These are phyloP conservation scores for Zosterops pallidus DNA, from an alignment of 2,113 vertebrate species.

Conservation along the genomic window DNA sequence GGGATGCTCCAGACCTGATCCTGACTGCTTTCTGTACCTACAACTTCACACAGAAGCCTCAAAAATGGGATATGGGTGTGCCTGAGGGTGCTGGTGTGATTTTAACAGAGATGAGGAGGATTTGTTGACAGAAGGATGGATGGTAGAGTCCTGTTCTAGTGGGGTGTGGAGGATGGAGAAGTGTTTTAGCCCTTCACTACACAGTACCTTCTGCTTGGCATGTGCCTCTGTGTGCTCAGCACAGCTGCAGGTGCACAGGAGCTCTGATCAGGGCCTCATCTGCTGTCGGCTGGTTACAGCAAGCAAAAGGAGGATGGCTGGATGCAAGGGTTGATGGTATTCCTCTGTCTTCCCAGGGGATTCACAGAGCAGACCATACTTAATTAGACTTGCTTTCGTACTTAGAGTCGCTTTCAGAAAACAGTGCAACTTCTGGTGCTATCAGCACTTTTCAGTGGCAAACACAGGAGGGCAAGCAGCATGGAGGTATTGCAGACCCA, in stretches of 20 bases:
- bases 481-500: not conserved
- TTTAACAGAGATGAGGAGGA: not conserved
- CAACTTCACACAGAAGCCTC: not conserved
- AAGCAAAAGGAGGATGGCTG: not conserved
- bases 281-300: not conserved
- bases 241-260: fast-evolving
- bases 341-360: not conserved
- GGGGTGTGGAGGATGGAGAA: not conserved
- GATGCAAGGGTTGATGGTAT: not conserved
- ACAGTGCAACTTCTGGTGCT: not conserved
- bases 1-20: not conserved
- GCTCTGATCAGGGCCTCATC: not conserved
- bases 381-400: not conserved
- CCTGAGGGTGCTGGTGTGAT: not conserved
- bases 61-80: fast-evolving
- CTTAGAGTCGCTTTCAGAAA: not conserved
- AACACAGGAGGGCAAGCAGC: not conserved
- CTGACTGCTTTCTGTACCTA: not conserved
- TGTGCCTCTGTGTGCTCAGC: fast-evolving
- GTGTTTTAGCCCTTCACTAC: not conserved
- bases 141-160: not conserved
- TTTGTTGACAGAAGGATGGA: not conserved
- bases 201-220: not conserved
- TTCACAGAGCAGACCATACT: not conserved
- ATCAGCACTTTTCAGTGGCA: not conserved